Percentiles rank a stretch among this genome's conserved stretches.
phyloP scores from a whole-genome alignment of 2,113 vertebrate species.

The Gallinago undulata region DNA sequence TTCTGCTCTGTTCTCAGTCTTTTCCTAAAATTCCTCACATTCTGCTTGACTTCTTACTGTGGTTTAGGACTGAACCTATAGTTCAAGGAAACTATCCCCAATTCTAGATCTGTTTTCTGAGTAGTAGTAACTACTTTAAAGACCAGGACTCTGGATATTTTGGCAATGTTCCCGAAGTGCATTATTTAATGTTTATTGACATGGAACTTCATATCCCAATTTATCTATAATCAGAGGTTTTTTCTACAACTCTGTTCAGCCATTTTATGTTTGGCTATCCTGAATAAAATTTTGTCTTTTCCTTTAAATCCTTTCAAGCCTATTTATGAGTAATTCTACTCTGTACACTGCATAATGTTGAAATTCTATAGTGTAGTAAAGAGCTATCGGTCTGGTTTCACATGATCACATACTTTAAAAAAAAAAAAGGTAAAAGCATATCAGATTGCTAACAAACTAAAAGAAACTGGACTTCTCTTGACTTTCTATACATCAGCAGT shows the following conservation, averaged over 20 bases:
- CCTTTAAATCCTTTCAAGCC: not conserved
- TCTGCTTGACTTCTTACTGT: not conserved
- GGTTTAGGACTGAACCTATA: not conserved
- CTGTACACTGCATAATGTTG: not conserved
- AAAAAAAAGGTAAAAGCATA: not conserved
- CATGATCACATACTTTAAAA: not conserved
- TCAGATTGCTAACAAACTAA: not conserved
- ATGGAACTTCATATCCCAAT: not conserved
- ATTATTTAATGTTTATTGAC: not conserved
- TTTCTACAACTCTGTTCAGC: not conserved
- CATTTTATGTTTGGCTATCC: not conserved
- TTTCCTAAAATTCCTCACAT: not conserved
- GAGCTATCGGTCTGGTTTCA: not conserved
- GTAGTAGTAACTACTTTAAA: not conserved
- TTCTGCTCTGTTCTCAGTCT: not conserved
- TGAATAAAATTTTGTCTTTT: not conserved
- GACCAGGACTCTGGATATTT: not conserved
- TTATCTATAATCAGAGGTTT: not conserved
- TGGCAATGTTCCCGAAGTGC: not conserved
- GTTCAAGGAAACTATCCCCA: not conserved
- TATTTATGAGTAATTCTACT: not conserved
- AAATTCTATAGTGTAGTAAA: not conserved
- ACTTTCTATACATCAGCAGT: too few relatives aligned
- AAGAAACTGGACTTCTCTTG: too few relatives aligned
- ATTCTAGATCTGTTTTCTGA: not conserved